Base-by-base conservation (phyloP, 2,888 invertebrate genomes). In the Eupithecia subfuscata region DNA sequence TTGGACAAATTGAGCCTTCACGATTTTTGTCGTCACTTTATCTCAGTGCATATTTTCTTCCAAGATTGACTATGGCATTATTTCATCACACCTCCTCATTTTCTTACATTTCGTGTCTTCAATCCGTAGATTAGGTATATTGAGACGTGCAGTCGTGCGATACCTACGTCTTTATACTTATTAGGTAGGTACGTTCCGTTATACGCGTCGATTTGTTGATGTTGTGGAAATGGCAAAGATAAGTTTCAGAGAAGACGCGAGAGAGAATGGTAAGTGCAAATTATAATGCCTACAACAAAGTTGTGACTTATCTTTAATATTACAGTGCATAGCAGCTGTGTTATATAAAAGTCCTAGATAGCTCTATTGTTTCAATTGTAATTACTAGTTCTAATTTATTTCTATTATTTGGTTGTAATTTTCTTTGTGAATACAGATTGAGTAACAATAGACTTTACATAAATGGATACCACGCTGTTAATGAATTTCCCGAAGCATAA, bases 131-230 rank as follows among this genome's bases (percentile, higher is more conserved):
- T 60, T 60, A 25, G 12, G 14, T 60, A 60, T 60, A 56, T 56
- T 12, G 25, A 67, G 22, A 67, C 37, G 40, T n/a, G 37, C 34
- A 40, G 0, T 12, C 37, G 14, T 67, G 37, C n/a, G 12, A 67
- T 67, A 67, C 11, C 14, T 12, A 40, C 40, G 11, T 34, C 18
- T 18, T 34, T 67, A 67, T 40, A 37, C n/a, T n/a, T 37, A 65
- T 12, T 18, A 11, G n/a, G n/a, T n/a, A n/a, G 16, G n/a, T 67
- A 67, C 64, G 30, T 64, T 18, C 34, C 64, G 34, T 37, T 75
- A 60, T 70, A 71, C 75, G 74, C 76, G 74, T 78, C 79, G 73
- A 77, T 78, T 78, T 76, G 74, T 76, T 81, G 80, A 81, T 76
- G 67, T 75, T 65, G 60, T 71, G 76, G 71, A 72, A 68, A 52